Percentiles rank a stretch among this genome's conserved stretches.
These are phyloP conservation scores for Cephus cinctus DNA, from an alignment of 1,140 invertebrate genomes.

Conservation along the genomic window DNA sequence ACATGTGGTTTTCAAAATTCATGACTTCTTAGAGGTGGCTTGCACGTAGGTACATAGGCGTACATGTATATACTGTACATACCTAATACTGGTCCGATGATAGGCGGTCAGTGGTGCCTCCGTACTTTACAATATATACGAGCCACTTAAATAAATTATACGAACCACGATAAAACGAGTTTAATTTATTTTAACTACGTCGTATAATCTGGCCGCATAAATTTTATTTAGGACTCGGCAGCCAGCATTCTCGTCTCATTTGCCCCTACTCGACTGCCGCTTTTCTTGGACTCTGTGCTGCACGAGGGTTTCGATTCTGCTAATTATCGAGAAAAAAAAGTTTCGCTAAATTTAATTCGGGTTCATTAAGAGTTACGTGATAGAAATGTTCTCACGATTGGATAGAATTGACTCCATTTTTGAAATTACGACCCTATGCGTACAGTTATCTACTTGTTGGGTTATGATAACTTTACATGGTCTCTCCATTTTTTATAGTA, in stretches of 20 bases:
- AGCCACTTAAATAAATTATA: constrained; percentile 34
- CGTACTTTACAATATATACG: not conserved
- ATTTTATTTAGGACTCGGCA: constrained; percentile 24
- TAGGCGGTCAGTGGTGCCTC: not conserved
- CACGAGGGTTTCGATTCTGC: too few relatives aligned
- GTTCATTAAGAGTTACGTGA: too few relatives aligned
- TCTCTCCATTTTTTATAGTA: too few relatives aligned
- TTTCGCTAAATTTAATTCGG: too few relatives aligned
- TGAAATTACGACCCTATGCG: too few relatives aligned
- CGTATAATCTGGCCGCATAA: constrained; percentile 36
- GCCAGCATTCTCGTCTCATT: not conserved
- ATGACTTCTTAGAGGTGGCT: not conserved
- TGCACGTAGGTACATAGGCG: constrained; percentile 5
- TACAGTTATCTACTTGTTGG: too few relatives aligned
- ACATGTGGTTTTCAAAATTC: not conserved
- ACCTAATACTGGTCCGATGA: not conserved
- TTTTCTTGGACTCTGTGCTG: too few relatives aligned
- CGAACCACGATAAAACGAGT: constrained; percentile 32
- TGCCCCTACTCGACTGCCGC: not conserved
- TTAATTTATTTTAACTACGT: constrained; percentile 44
- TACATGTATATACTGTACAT: not conserved
- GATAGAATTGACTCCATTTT: too few relatives aligned
- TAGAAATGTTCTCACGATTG: too few relatives aligned
- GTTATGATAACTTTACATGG: too few relatives aligned
- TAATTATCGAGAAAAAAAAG: too few relatives aligned